These are phyloP conservation scores for Falco punctatus DNA, from an alignment of 2,113 vertebrate species.

Conservation along the genomic window DNA sequence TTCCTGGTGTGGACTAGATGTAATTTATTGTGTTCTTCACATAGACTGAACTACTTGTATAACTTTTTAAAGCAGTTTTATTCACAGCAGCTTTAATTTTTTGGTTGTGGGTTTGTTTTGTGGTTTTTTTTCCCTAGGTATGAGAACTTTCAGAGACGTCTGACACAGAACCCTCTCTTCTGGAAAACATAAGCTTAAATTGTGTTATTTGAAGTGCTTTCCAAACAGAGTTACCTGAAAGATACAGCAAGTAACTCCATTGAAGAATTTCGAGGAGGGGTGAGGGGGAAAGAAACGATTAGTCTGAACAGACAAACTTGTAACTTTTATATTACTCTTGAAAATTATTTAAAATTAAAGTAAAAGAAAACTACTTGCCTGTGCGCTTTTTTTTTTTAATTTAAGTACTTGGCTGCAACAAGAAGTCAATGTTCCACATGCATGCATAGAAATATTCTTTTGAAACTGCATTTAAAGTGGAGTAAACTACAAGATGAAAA, in stretches of 20 bases:
- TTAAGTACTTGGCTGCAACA: background rate
- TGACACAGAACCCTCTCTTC: constrained; percentile 94
- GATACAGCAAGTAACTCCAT: background rate
- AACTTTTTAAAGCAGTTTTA: background rate
- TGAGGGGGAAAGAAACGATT: background rate
- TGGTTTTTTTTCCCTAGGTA: constrained; percentile 78
- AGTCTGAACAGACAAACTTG: constrained; percentile 43
- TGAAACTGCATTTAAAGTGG: background rate
- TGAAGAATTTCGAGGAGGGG: background rate
- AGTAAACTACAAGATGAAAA: background rate
- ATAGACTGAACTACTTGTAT: background rate
- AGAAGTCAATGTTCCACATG: background rate
- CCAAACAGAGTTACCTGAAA: constrained; percentile 18
- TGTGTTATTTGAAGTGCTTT: constrained; percentile 31
- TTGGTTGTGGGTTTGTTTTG: accelerated
- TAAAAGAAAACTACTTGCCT: constrained; percentile 14
- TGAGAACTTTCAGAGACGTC: constrained; percentile 93
- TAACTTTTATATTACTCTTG: constrained; percentile 65
- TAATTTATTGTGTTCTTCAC: background rate
- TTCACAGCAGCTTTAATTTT: background rate
- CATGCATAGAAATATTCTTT: background rate
- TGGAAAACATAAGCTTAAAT: constrained; percentile 86
- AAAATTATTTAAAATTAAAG: constrained; percentile 73
- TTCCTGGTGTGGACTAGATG: background rate
- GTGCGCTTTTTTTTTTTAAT: background rate